Evolutionary conservation across 2,888 invertebrate genomes (phyloP).

Genomic region (Nomada ferruginata): DNA sequence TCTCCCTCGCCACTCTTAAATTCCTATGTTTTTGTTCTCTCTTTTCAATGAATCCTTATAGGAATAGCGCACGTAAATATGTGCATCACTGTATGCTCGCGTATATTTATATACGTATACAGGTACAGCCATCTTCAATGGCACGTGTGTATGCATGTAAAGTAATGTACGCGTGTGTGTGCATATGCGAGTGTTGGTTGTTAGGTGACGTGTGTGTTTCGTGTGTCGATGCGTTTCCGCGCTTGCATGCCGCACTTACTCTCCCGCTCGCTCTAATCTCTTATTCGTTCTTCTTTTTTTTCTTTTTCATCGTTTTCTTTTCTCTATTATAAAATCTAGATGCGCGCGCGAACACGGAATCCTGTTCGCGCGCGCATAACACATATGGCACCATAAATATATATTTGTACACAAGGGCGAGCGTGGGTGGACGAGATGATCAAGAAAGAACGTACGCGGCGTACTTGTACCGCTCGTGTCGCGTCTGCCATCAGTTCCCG

Average conservation of each 20-base stretch:
- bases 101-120: slow-evolving; percentile 67
- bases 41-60: slow-evolving; percentile 43
- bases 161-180: slow-evolving; percentile 8
- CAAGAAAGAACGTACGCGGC: slow-evolving; percentile 47
- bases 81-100: slow-evolving; percentile 60
- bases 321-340: slow-evolving; percentile 64
- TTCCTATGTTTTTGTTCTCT: slow-evolving; percentile 38
- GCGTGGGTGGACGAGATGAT: slow-evolving; percentile 54
- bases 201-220: background rate
- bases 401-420: slow-evolving; percentile 65
- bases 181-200: slow-evolving; percentile 1
- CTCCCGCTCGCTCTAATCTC: slow-evolving; percentile 29
- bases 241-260: slow-evolving; percentile 27
- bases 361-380: slow-evolving; percentile 54
- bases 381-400: slow-evolving; percentile 62
- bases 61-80: slow-evolving; percentile 58
- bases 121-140: slow-evolving; percentile 63
- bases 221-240: slow-evolving; percentile 46
- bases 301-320: slow-evolving; percentile 11
- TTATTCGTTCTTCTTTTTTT: slow-evolving; percentile 7
- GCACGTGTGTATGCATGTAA: slow-evolving; percentile 37
- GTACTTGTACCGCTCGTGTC: slow-evolving; percentile 6
- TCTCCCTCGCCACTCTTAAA: slow-evolving; percentile 53
- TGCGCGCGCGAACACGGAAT: slow-evolving; percentile 44
- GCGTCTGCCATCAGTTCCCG: background rate